A percentile compares a stretch with the other conserved stretches of the same genome.
Evolutionary conservation across 2,113 vertebrate genomes (phyloP).

Genomic region (Delphinus delphis): DNA sequence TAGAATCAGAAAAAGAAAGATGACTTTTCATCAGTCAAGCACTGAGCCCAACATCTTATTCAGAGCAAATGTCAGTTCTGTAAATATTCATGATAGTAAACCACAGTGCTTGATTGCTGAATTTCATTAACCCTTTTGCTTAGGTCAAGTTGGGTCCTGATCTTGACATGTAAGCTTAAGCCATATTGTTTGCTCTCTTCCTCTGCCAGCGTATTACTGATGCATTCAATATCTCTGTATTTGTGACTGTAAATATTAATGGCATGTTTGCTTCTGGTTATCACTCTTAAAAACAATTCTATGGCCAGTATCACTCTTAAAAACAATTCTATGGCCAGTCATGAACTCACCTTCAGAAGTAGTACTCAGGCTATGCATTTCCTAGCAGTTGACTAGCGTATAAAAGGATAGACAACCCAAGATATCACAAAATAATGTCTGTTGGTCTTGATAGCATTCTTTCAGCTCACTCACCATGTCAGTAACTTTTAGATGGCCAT

Average conservation of each 20-base stretch:
- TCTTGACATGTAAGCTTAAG: not conserved
- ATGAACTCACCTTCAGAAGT: not conserved
- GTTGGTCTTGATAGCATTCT: not conserved
- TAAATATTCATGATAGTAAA: not conserved
- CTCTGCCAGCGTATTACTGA: not conserved
- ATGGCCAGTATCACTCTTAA: not conserved
- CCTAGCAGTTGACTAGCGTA: not conserved
- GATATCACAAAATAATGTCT: not conserved
- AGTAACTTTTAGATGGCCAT: constrained; percentile 89
- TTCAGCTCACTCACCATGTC: constrained; percentile 91
- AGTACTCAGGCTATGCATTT: not conserved
- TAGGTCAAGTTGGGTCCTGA: not conserved
- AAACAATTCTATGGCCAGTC: not conserved
- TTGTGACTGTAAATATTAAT: not conserved
- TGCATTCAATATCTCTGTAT: not conserved
- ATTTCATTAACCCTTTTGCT: not conserved
- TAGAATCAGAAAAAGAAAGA: constrained; percentile 13
- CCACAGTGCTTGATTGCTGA: not conserved
- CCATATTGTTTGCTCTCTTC: not conserved
- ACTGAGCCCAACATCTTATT: not conserved
- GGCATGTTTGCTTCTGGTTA: not conserved
- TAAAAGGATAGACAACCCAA: not conserved
- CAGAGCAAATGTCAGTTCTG: not conserved
- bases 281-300: not conserved
- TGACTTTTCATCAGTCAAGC: not conserved